Percentiles rank a stretch among this genome's conserved stretches.
Evolutionary conservation across 2,888 invertebrate species (phyloP).

Genomic region (Ecliptopera silaceata): DNA sequence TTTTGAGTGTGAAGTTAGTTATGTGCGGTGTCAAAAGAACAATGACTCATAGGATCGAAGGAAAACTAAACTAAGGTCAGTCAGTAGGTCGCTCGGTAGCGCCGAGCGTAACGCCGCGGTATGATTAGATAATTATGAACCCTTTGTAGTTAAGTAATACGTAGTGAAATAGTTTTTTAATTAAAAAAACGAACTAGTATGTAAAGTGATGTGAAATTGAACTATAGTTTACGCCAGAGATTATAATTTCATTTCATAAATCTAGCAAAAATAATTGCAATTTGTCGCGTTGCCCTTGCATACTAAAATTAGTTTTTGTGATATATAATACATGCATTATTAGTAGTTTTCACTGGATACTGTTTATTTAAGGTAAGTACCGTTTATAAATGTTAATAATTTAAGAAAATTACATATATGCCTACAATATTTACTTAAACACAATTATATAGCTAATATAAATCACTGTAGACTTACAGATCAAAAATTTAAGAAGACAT

Average conservation of each 20-base stretch:
- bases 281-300: slow-evolving; percentile 51
- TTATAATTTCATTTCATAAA: slow-evolving; percentile 31
- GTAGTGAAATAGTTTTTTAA: slow-evolving; percentile 40
- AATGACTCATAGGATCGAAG: slow-evolving; percentile 60
- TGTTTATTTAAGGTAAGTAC: slow-evolving; percentile 57
- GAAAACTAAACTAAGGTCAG: slow-evolving; percentile 41
- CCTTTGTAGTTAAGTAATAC: slow-evolving; percentile 47
- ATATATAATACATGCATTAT: slow-evolving; percentile 58
- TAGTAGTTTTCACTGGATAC: slow-evolving; percentile 49
- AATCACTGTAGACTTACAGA: no score
- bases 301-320: slow-evolving; percentile 58
- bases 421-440: no score
- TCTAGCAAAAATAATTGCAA: slow-evolving; percentile 34
- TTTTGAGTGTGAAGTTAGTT: slow-evolving; percentile 44
- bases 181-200: slow-evolving; percentile 39
- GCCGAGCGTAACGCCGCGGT: slow-evolving; percentile 41
- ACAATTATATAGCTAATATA: no score
- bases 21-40: slow-evolving; percentile 47
- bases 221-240: slow-evolving; percentile 37
- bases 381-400: neutral
- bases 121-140: slow-evolving; percentile 48
- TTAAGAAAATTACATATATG: no score
- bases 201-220: slow-evolving; percentile 61
- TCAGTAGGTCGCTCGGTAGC: slow-evolving; percentile 55
- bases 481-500: no score